These are phyloP conservation scores for Morone saxatilis DNA, from an alignment of 2,113 vertebrate species.

Conservation along the genomic window DNA sequence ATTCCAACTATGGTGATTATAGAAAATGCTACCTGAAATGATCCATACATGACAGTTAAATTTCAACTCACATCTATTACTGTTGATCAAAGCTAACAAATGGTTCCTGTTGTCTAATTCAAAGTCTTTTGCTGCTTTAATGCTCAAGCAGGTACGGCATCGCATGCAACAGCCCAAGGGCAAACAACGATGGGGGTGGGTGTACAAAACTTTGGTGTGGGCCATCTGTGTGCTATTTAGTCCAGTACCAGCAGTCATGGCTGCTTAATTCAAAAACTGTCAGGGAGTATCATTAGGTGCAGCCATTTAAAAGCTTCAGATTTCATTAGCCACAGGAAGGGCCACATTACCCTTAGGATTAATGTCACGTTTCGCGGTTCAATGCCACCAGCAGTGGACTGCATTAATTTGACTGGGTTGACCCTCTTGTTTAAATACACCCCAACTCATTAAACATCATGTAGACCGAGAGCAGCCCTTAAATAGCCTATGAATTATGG, in stretches of 20 bases:
- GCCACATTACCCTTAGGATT: conserved; percentile 86
- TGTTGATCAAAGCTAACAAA: conserved; percentile 26
- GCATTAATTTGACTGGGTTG: conserved; percentile 73
- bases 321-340: conserved; percentile 87
- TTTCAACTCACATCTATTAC: conserved; percentile 11
- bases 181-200: conserved; percentile 64
- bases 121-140: conserved; percentile 52
- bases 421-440: conserved; percentile 80
- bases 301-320: conserved; percentile 84
- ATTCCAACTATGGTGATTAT: neutral
- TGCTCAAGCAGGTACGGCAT: conserved; percentile 70
- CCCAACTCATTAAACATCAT: conserved; percentile 80
- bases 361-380: conserved; percentile 83
- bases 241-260: conserved; percentile 78
- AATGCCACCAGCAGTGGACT: conserved; percentile 68
- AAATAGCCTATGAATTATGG: conserved; percentile 77
- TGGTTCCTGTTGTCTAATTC: conserved; percentile 34
- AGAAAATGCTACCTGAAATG: neutral
- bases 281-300: conserved; percentile 83
- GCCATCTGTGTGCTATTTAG: conserved; percentile 88
- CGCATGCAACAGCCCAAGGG: conserved; percentile 70
- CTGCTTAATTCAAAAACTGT: conserved; percentile 86
- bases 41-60: neutral
- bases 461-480: conserved; percentile 70
- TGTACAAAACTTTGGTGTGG: conserved; percentile 71